Base-by-base conservation (phyloP, 2,888 invertebrate species). In the Trachelus iudaicus region DNA sequence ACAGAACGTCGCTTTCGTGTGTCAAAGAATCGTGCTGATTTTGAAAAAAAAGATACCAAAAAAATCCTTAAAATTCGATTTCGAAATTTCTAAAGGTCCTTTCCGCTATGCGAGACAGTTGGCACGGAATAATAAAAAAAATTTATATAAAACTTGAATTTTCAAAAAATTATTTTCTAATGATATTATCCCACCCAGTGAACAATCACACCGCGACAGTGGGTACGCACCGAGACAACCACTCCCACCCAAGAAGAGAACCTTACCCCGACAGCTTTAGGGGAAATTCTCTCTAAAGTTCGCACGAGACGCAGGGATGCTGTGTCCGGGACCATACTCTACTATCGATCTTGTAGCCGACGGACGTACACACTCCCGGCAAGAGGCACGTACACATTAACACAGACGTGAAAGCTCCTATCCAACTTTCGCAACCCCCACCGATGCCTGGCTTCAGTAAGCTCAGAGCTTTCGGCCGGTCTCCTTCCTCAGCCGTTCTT, bases 391-490 rank as follows among this genome's bases (percentile, higher is more conserved):
- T 79, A 82, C 82, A 82, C 84, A 78, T 82, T 80, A 79, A 84
- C 85, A 84, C 84, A 82, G 85, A 80, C 82, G 68, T 83, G 80
- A 80, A 81, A 83, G 81, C 81, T 79, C 79, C 76, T 78, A 81
- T 80, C 81, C 79, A 83, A 76, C 79, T 83, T 81, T 82, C 82
- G 79, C 80, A 81, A 83, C 79, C 82, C 83, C 83, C 81, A 80
- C 82, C 83, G 84, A 81, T 83, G 85, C 86, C 87, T 84, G 87
- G 86, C 87, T 85, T 90, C 90, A 91, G 91, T 91, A 88, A 90
- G 91, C 90, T 90, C 87, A 84, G 87, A 90, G 90, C 90, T 90
- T 89, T 88, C 86, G 85, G 82, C 82, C 89, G 88, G 87, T 87
- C 80, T 85, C 84, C 83, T 84, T 79, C 79, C 12, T 31, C 71